Conservation (phyloP, 2,113 vertebrate genomes). For the Pseudorhombus dupliciocellatus region DNA sequence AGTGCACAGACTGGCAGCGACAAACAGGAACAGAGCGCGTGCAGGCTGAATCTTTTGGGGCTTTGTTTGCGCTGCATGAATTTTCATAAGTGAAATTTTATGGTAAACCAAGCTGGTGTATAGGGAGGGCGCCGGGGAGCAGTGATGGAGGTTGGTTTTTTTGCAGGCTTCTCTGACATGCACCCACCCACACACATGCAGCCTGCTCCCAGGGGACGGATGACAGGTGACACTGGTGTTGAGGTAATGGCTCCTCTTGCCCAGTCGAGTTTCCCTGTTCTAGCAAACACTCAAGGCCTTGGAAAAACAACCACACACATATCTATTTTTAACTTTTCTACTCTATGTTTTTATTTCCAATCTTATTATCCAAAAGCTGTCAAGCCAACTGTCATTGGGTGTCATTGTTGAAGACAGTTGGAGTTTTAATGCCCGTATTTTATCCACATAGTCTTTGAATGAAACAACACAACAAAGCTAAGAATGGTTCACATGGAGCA, state of each 20-base stretch:
- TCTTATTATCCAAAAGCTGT: slow-evolving; percentile 25
- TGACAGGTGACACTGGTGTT: slow-evolving; percentile 55
- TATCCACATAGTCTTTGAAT: slow-evolving; percentile 3
- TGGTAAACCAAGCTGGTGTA: slow-evolving; percentile 53
- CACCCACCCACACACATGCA: slow-evolving; percentile 15
- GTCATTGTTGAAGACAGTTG: slow-evolving; percentile 14
- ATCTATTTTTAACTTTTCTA: slow-evolving; percentile 14
- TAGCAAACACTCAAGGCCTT: slow-evolving; percentile 3
- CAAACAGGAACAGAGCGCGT: slow-evolving; percentile 50
- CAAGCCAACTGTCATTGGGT: slow-evolving; percentile 21
- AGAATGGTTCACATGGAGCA: slow-evolving; percentile 1
- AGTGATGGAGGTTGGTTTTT: slow-evolving; percentile 35
- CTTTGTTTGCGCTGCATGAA: slow-evolving; percentile 61
- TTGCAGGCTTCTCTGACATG: slow-evolving; percentile 26
- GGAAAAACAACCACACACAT: slow-evolving; percentile 16
- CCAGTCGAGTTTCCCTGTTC: slow-evolving; percentile 29
- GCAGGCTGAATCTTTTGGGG: slow-evolving; percentile 47
- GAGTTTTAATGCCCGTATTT: slow-evolving; percentile 8
- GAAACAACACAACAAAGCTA: slow-evolving; percentile 27
- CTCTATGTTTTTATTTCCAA: not conserved
- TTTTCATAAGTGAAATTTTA: slow-evolving; percentile 70
- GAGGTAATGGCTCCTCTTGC: slow-evolving; percentile 47
- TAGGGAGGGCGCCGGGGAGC: slow-evolving; percentile 5
- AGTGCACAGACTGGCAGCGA: slow-evolving; percentile 17
- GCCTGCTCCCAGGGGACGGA: slow-evolving; percentile 27